A percentile compares a stretch with the other conserved stretches of the same genome.
Evolutionary conservation across 2,113 vertebrate genomes (phyloP).

Genomic region (Percina caprodes): DNA sequence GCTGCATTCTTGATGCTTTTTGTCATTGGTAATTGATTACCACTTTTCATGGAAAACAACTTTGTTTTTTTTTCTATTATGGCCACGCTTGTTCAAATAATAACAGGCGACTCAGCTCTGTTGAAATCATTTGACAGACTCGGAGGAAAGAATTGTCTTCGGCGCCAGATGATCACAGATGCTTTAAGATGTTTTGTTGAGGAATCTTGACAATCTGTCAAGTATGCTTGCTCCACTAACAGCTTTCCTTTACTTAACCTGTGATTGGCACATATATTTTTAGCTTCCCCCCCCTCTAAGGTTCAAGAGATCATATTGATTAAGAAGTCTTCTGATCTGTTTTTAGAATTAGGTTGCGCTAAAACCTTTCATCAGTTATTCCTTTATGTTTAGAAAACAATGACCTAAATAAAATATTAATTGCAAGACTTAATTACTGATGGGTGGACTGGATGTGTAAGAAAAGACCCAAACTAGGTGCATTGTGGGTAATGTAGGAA

Average conservation of each 20-base stretch:
- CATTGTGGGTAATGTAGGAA: not conserved
- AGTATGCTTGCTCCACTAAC: constrained; percentile 33
- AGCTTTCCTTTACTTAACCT: constrained; percentile 42
- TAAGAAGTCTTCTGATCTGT: constrained; percentile 42
- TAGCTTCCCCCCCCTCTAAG: not conserved
- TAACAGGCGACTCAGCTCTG: constrained; percentile 42
- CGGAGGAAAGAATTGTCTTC: constrained; percentile 46
- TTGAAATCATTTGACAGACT: constrained; percentile 58
- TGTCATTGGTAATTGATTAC: constrained; percentile 52
- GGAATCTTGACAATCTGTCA: constrained; percentile 59
- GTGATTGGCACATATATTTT: constrained; percentile 65
- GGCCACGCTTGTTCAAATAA: constrained; percentile 59
- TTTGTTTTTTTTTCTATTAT: constrained; percentile 51
- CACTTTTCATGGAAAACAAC: constrained; percentile 53
- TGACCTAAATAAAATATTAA: not conserved
- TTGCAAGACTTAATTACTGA: not conserved
- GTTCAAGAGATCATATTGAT: constrained; percentile 44
- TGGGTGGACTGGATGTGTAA: not conserved
- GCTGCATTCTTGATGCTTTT: constrained; percentile 29
- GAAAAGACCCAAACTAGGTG: not conserved
- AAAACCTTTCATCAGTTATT: constrained; percentile 18
- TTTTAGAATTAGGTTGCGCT: constrained; percentile 23
- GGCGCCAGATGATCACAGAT: constrained; percentile 45
- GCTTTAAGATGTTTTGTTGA: constrained; percentile 44
- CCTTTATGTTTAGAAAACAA: not conserved